Percentiles rank a stretch among this genome's conserved stretches.
These are phyloP conservation scores for Grus americana DNA, from an alignment of 2,113 vertebrate genomes.

Conservation along the genomic window DNA sequence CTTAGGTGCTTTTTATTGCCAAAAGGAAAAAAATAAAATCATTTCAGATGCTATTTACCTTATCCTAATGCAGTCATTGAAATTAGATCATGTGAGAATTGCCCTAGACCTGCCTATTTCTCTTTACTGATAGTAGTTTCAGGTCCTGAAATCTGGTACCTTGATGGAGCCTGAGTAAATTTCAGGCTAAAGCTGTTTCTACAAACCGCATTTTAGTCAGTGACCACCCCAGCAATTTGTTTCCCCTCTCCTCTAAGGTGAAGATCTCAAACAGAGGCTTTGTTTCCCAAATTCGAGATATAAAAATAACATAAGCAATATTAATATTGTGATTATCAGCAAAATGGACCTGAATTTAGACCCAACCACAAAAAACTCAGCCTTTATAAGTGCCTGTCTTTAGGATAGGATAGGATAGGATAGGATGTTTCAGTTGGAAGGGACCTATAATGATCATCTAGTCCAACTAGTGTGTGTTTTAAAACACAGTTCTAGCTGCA, in stretches of 20 bases:
- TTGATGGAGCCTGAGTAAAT: not conserved
- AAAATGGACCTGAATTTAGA: not conserved
- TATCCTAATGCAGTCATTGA: not conserved
- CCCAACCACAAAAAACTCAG: not conserved
- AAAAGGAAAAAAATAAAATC: not conserved
- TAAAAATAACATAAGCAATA: not conserved
- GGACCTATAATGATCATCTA: fast-evolving
- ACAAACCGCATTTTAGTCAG: not conserved
- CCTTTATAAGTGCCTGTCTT: not conserved
- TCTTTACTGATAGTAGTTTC: not conserved
- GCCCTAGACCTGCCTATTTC: not conserved
- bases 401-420: too few species aligned
- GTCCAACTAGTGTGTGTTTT: not conserved
- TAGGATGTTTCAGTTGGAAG: not conserved
- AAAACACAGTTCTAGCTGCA: not conserved
- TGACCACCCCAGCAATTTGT: not conserved
- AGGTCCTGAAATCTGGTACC: not conserved
- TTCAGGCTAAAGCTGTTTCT: not conserved
- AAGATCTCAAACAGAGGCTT: not conserved
- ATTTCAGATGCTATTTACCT: not conserved
- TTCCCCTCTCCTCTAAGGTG: not conserved
- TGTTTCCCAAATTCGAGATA: not conserved
- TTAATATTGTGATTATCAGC: not conserved
- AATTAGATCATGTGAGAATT: not conserved
- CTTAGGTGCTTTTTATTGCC: not conserved